These are phyloP conservation scores for Pygoscelis antarcticus DNA, from an alignment of 2,113 vertebrate species.

Conservation along the genomic window DNA sequence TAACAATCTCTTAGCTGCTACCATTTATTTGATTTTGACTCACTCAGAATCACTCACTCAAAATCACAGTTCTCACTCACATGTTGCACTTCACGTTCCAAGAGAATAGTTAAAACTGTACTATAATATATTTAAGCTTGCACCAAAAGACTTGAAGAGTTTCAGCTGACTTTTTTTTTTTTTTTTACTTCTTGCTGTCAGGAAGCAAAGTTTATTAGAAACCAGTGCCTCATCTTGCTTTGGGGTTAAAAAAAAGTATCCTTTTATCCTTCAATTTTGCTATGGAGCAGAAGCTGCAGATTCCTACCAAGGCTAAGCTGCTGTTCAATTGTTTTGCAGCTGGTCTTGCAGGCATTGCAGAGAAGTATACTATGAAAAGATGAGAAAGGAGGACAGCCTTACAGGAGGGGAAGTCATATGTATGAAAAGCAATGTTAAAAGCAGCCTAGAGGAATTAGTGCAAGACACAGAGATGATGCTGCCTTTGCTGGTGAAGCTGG, in stretches of 20 bases:
- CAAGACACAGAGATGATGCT: neutral
- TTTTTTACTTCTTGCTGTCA: neutral
- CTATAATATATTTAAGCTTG: neutral
- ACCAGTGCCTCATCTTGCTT: neutral
- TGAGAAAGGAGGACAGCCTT: neutral
- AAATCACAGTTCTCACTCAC: neutral
- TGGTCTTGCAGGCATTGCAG: neutral
- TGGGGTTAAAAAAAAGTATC: neutral
- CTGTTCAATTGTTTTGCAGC: neutral
- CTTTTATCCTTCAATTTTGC: neutral
- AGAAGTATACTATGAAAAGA: neutral
- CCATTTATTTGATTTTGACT: neutral
- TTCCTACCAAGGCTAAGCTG: neutral
- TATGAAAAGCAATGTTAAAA: neutral
- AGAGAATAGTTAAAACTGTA: neutral
- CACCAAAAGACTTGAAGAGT: neutral
- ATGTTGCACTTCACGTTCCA: neutral
- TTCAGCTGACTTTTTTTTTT: conserved; percentile 13
- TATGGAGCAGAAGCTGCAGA: neutral
- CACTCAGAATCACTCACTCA: too few species aligned
- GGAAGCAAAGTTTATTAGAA: neutral
- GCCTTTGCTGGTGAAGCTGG: neutral
- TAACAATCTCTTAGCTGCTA: neutral
- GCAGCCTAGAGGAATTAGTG: neutral
- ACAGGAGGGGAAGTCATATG: neutral